Evolutionary conservation across 64 coral and sea anemone species (phyloP).

Genomic region (Montipora efflorescens): DNA sequence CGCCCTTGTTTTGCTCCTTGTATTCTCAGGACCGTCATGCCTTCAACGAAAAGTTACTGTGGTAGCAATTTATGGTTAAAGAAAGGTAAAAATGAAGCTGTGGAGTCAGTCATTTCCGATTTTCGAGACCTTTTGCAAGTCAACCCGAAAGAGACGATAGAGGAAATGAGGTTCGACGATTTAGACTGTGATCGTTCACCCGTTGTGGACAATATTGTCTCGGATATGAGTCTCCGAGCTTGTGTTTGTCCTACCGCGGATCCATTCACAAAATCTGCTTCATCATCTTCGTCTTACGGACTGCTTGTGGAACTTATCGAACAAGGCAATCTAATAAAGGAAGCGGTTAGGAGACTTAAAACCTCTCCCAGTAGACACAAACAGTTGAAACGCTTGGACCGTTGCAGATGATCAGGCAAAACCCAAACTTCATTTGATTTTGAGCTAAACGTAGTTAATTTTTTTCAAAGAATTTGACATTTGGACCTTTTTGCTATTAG

Average conservation of each 20-base stretch:
- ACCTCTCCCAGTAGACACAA: conserved; percentile 66
- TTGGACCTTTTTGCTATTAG: background rate
- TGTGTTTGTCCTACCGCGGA: conserved; percentile 89
- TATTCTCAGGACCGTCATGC: conserved; percentile 31
- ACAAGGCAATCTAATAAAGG: conserved; percentile 87
- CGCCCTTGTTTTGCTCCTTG: background rate
- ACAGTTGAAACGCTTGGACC: conserved; percentile 89
- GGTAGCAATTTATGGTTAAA: conserved; percentile 73
- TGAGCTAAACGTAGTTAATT: background rate
- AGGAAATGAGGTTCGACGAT: conserved; percentile 34
- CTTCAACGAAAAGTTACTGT: conserved; percentile 85
- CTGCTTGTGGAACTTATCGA: conserved; percentile 80
- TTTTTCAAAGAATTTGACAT: background rate
- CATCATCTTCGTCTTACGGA: conserved; percentile 88
- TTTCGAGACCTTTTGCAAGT: conserved; percentile 92
- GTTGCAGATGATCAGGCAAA: conserved; percentile 43
- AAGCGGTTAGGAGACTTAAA: conserved; percentile 83
- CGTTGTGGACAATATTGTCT: conserved; percentile 33
- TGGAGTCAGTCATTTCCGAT: conserved; percentile 86
- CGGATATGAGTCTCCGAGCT: conserved; percentile 52
- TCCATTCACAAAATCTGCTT: conserved; percentile 85
- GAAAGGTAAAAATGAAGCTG: conserved; percentile 59
- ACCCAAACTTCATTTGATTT: conserved; percentile 6
- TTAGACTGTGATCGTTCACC: conserved; percentile 54
- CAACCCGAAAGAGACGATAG: conserved; percentile 49